phyloP scores from a whole-genome alignment of 1,140 invertebrate species.

The Drosophila murphyi region DNA sequence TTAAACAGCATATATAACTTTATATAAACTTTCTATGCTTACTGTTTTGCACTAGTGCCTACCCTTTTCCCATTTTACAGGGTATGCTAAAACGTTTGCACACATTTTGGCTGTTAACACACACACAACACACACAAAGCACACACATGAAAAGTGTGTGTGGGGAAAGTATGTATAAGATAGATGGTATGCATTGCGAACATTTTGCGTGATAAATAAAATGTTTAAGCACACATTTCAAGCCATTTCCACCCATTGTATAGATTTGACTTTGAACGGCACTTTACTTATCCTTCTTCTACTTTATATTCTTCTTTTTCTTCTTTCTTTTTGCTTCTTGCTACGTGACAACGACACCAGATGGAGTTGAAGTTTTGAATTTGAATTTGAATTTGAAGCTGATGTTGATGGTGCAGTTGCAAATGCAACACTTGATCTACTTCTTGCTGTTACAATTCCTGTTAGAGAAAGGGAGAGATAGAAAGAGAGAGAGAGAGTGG shows the following conservation, averaged over 20 bases:
- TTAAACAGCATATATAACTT: background rate
- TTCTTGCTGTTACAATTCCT: background rate
- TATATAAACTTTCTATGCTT: background rate
- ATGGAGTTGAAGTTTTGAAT: slow-evolving; percentile 37
- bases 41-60: no score
- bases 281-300: slow-evolving; percentile 3
- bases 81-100: slow-evolving; percentile 29
- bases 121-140: slow-evolving; percentile 14
- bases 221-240: slow-evolving; percentile 81
- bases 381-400: slow-evolving; percentile 19
- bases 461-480: background rate
- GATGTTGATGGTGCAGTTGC: slow-evolving; percentile 40
- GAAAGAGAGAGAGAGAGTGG: background rate
- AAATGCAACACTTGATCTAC: slow-evolving; percentile 6
- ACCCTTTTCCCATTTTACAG: background rate
- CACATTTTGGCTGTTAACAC: slow-evolving; percentile 44
- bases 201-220: slow-evolving; percentile 81
- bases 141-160: slow-evolving; percentile 20
- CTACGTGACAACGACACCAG: slow-evolving; percentile 59
- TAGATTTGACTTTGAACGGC: slow-evolving; percentile 76
- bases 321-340: background rate
- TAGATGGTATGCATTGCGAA: slow-evolving; percentile 49
- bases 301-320: background rate
- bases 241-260: slow-evolving; percentile 70
- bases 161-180: slow-evolving; percentile 30